Conservation (phyloP, 2,888 invertebrate species). For the Polydesmus complanatus region DNA sequence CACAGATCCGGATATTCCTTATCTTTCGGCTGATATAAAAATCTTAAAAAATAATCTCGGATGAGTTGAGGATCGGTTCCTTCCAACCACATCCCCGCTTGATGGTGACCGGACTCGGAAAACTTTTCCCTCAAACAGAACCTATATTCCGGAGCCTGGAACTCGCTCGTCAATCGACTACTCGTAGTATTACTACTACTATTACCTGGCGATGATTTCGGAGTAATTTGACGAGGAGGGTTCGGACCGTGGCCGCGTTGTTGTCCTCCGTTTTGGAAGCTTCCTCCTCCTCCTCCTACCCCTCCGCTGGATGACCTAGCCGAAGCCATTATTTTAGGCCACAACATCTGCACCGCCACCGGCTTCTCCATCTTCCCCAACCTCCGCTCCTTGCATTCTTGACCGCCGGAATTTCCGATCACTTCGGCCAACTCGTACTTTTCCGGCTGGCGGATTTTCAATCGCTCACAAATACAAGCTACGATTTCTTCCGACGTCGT, state of each 20-base stretch:
- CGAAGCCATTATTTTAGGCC: slow-evolving; percentile 29
- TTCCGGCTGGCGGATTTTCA: slow-evolving; percentile 41
- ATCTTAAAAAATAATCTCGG: slow-evolving; percentile 78
- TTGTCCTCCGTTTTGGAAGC: neutral
- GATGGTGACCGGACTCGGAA: slow-evolving; percentile 29
- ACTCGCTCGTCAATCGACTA: slow-evolving; percentile 8
- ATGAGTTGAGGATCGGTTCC: slow-evolving; percentile 75
- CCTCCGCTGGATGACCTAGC: slow-evolving; percentile 11
- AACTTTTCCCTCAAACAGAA: slow-evolving; percentile 80
- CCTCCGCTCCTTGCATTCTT: slow-evolving; percentile 82
- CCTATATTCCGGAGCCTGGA: slow-evolving; percentile 36
- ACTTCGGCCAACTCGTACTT: slow-evolving; percentile 77
- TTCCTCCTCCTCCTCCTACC: slow-evolving; percentile 1
- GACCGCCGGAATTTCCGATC: slow-evolving; percentile 68
- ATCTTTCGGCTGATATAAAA: slow-evolving; percentile 81
- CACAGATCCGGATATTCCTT: slow-evolving; percentile 91
- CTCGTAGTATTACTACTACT: slow-evolving; percentile 8
- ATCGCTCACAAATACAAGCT: slow-evolving; percentile 65
- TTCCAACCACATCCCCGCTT: slow-evolving; percentile 60
- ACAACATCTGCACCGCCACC: slow-evolving; percentile 37
- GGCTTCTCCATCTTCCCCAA: slow-evolving; percentile 51
- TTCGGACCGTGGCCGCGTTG: neutral
- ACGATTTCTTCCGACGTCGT: slow-evolving; percentile 85
- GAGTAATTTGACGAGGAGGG: neutral
- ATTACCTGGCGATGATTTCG: neutral